Evolutionary conservation across 2,113 vertebrate species (phyloP), one percentile per base, ranked within the genome.

Genomic region (Azemiops feae): DNA sequence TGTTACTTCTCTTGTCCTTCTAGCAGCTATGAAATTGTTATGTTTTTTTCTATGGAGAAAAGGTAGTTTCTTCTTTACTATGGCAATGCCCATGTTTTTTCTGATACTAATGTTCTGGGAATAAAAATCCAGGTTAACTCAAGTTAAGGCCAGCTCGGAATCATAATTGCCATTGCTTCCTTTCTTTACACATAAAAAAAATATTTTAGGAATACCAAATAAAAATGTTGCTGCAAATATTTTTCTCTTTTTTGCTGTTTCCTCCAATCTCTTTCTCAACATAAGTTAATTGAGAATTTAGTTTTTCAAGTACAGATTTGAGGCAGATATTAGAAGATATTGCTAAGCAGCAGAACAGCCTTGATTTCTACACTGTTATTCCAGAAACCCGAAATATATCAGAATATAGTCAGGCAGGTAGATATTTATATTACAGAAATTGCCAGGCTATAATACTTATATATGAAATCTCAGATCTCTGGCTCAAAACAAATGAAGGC

Each of bases 301-400:
- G 96, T 97, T 95, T 95, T 95, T 96, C 97, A 96, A 91, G 95
- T 96, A 93, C 96, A 91, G 95, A 95, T 93, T 74, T 91, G 91
- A 94, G 92, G 93, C 94, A 96, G 93, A 87, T 93, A 85, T 88
- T 92, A 92, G 94, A 97, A 94, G 91, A 96, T 92, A 90, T 92
- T 96, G 95, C 87, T 96, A 96, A 91, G 89, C 89, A 92, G 54
- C 74, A 94, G 95, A 95, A 96, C 94, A 95, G 93, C 58, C 88
- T 95, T 92, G 34, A 54, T 92, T 54, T 53, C 11, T 53, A 47
- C 45, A 39, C 34, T 93, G 93, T 55, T 86, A n/a, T 57, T 58
- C 25, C 94, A 81, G 87, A 95, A 94, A 34, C 94, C 89, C 58
- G 60, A 0, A 0, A 27, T 86, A 43, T 92, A 60, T 45, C 93